These are phyloP conservation scores for Myotis daubentonii DNA, from an alignment of 2,797 vertebrate genomes.

Conservation along the genomic window DNA sequence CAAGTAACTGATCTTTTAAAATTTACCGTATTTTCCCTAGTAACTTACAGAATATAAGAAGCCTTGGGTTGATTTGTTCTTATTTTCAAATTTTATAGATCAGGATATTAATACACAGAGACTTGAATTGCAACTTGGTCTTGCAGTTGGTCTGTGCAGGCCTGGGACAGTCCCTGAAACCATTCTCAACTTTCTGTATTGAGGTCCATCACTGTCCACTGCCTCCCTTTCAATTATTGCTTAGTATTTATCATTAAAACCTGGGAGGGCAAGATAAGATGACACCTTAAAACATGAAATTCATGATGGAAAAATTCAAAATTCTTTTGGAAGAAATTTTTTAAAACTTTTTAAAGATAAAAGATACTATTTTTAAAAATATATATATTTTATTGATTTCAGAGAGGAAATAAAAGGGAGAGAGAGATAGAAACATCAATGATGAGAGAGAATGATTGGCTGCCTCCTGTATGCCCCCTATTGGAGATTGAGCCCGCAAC, in stretches of 20 bases:
- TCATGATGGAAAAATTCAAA: not conserved
- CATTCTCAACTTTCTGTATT: not conserved
- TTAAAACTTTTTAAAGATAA: too few species aligned
- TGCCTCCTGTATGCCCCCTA: too few species aligned
- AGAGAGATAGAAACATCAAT: too few species aligned
- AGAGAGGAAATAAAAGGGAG: too few species aligned
- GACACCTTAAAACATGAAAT: not conserved
- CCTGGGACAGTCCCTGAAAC: too few species aligned
- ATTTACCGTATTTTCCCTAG: not conserved
- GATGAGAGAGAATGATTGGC: too few species aligned
- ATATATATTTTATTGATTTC: too few species aligned
- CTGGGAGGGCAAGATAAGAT: not conserved
- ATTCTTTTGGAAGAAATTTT: conserved; percentile 40
- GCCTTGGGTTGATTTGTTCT: not conserved
- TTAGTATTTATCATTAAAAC: not conserved
- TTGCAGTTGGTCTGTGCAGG: not conserved
- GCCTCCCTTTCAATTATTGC: not conserved
- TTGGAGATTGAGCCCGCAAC: too few species aligned
- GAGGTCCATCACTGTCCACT: not conserved
- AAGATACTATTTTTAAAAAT: too few species aligned
- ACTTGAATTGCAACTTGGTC: not conserved
- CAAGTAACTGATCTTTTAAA: not conserved
- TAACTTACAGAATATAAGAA: conserved; percentile 24
- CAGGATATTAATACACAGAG: conserved; percentile 1
- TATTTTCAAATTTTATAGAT: conserved; percentile 25